These are phyloP conservation scores for Apocheima hispidaria DNA, from an alignment of 2,888 invertebrate species.

Conservation along the genomic window DNA sequence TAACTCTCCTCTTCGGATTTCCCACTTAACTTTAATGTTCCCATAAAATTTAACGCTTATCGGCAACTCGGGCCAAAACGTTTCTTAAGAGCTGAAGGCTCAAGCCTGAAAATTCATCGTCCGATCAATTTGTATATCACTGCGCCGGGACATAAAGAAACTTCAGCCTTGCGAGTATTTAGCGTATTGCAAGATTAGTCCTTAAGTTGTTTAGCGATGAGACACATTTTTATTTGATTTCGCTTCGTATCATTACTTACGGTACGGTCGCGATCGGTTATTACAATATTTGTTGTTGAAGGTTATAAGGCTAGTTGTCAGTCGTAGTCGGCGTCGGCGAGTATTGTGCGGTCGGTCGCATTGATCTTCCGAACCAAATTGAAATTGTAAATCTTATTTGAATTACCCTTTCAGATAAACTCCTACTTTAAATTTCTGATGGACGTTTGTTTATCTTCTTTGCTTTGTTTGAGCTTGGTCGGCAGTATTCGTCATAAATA, in stretches of 20 bases:
- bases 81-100: slow-evolving; percentile 51
- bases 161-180: slow-evolving; percentile 61
- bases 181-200: slow-evolving; percentile 59
- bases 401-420: slow-evolving; percentile 54
- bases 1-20: slow-evolving; percentile 84
- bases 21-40: slow-evolving; percentile 84
- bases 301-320: slow-evolving; percentile 75
- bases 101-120: slow-evolving; percentile 58
- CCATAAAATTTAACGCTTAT: slow-evolving; percentile 79
- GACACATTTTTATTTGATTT: slow-evolving; percentile 63
- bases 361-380: slow-evolving; percentile 63
- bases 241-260: slow-evolving; percentile 49
- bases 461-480: slow-evolving; percentile 30
- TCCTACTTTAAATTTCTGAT: slow-evolving; percentile 40
- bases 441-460: slow-evolving; percentile 44
- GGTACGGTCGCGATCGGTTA: slow-evolving; percentile 62
- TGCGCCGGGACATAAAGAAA: slow-evolving; percentile 68
- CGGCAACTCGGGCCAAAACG: slow-evolving; percentile 51
- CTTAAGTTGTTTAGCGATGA: slow-evolving; percentile 57
- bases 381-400: slow-evolving; percentile 62
- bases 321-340: slow-evolving; percentile 59
- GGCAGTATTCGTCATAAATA: slow-evolving; percentile 12
- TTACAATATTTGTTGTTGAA: slow-evolving; percentile 83
- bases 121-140: slow-evolving; percentile 63
- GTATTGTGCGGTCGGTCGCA: slow-evolving; percentile 62